Evolutionary conservation across 2,888 invertebrate species (phyloP).

Genomic region (Clistopyga incitator): DNA sequence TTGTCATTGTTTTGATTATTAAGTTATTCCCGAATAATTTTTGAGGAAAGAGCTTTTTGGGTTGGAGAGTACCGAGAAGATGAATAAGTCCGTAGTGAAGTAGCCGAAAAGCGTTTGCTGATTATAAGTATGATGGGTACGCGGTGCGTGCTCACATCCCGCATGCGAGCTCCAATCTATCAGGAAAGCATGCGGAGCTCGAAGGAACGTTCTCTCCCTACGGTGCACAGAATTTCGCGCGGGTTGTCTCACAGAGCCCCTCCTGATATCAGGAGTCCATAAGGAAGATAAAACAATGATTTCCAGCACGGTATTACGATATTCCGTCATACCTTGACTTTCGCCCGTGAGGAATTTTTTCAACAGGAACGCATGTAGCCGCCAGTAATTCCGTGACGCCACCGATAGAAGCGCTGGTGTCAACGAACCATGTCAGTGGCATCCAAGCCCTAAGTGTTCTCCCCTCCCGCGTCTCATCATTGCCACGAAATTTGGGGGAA

Average conservation of each 20-base stretch:
- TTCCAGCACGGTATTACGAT: constrained; percentile 72
- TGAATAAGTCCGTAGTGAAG: not conserved
- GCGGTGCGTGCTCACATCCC: constrained; percentile 83
- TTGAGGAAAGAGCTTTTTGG: no score
- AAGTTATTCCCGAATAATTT: no score
- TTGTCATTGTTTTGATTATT: no score
- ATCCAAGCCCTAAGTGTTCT: constrained; percentile 50
- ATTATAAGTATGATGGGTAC: constrained; percentile 58
- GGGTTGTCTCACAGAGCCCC: constrained; percentile 83
- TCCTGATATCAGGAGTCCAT: constrained; percentile 80
- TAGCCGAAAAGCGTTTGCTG: constrained; percentile 32
- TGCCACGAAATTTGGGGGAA: constrained; percentile 81
- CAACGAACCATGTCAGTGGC: constrained; percentile 66
- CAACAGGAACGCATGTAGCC: constrained; percentile 83
- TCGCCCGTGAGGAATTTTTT: constrained; percentile 84
- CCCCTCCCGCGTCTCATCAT: constrained; percentile 64
- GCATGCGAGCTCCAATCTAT: constrained; percentile 80
- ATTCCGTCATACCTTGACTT: constrained; percentile 82
- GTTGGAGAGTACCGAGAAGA: not conserved
- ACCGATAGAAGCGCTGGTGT: constrained; percentile 77
- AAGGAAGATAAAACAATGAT: constrained; percentile 2
- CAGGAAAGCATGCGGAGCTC: constrained; percentile 74
- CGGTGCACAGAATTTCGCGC: constrained; percentile 82
- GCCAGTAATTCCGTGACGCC: constrained; percentile 75
- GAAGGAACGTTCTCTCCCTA: constrained; percentile 68